Base-by-base conservation (phyloP, 2,888 invertebrate species). In the Eumacrocentrus americanus region DNA sequence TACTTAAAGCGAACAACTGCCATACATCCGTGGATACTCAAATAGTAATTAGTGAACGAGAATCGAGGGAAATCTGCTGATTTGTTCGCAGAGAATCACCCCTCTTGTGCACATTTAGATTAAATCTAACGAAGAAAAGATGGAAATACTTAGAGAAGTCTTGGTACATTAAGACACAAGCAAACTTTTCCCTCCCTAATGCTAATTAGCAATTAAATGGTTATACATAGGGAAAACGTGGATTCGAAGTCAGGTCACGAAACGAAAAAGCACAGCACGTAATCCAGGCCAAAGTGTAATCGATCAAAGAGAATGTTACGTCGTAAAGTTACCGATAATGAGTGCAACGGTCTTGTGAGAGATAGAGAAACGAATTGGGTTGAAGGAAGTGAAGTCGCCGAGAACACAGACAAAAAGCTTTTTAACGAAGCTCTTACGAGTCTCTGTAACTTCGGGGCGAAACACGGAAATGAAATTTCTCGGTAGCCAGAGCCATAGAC, bases 381-480 rank as follows among this genome's bases (percentile, higher is more conserved):
- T 54, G 44, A 42, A 54, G 54, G 29, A 44, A 54, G 44, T 54
- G 35, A 34, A 54, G 44, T 34, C 54, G 34, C 16, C 16, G 29
- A 42, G 54, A 54, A 35, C 44, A 35, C 14, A 35, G 22, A 44
- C 23, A 44, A 25, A 60, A 14, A 50, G 11, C 25, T 40, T 59
- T 60, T 54, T 50, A 55, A 60, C 54, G 50, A 60, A 60, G 54
- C 60, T 48, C 50, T 60, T 50, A 54, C 54, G 35, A 29, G 9
- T 48, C 53, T 22, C 42, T 60, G 54, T 54, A 55, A 48, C 38
- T 59, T 37, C 40, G 3, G 34, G 48, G 34, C 54, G 54, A 54
- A 60, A 60, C 51, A 56, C 35, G 55, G 56, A 60, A 60, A 60
- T 56, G 52, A 56, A 60, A 60, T 60, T 56, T 56, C 56, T 56